Conservation (phyloP, 2,888 invertebrate genomes). For the Exocentrus adspersus region DNA sequence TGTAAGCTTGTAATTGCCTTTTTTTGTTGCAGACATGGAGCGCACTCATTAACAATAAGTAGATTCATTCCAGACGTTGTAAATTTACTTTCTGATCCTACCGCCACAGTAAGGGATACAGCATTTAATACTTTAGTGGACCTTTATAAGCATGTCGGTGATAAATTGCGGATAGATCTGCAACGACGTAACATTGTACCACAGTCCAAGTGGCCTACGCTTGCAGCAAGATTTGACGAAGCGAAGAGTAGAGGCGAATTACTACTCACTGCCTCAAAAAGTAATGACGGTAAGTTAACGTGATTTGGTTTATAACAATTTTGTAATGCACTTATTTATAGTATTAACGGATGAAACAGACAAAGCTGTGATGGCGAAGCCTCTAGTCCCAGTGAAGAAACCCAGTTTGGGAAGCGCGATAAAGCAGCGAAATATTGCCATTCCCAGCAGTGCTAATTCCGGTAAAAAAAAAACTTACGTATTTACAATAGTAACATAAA, state of each 20-base stretch:
- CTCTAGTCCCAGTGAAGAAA: slow-evolving; percentile 63
- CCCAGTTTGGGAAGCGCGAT: slow-evolving; percentile 52
- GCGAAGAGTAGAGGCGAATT: slow-evolving; percentile 76
- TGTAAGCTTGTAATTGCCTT: too few relatives aligned
- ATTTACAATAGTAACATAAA: background rate
- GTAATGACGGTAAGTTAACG: slow-evolving; percentile 55
- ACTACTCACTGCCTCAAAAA: slow-evolving; percentile 73
- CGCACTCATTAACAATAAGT: slow-evolving; percentile 82
- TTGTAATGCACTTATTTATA: background rate
- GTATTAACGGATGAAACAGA: slow-evolving; percentile 63
- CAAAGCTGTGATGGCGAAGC: slow-evolving; percentile 59
- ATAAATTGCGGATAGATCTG: slow-evolving; percentile 83
- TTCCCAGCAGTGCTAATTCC: slow-evolving; percentile 53
- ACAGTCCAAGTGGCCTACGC: slow-evolving; percentile 73
- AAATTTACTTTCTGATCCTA: slow-evolving; percentile 87
- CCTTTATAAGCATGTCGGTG: slow-evolving; percentile 93
- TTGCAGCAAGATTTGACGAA: slow-evolving; percentile 90
- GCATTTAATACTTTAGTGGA: slow-evolving; percentile 87
- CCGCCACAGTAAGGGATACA: slow-evolving; percentile 85
- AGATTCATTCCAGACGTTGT: slow-evolving; percentile 86
- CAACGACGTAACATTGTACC: slow-evolving; percentile 83
- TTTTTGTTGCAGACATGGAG: slow-evolving; percentile 77
- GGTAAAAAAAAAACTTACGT: slow-evolving; percentile 47
- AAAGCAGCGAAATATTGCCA: slow-evolving; percentile 62
- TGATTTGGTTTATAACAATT: background rate